Conservation (phyloP, 2,888 invertebrate genomes). For the Archips xylosteana region DNA sequence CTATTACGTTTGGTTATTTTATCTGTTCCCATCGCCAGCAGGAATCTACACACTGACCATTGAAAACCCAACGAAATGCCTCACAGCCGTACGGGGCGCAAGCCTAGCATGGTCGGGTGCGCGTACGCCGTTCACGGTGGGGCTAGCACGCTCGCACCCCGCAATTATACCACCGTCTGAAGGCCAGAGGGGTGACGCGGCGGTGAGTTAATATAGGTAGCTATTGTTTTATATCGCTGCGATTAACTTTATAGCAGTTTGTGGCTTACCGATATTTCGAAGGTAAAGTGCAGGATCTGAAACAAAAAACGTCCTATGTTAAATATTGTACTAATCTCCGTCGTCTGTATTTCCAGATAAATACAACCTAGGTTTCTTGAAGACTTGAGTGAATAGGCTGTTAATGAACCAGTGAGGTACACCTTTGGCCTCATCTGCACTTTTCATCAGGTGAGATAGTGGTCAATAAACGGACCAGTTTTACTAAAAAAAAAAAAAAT, state of each 20-base stretch:
- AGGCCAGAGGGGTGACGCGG: background rate
- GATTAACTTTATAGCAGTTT: background rate
- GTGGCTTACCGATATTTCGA: background rate
- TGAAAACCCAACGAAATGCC: background rate
- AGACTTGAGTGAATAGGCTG: too few species aligned
- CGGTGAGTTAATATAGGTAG: background rate
- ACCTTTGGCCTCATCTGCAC: too few species aligned
- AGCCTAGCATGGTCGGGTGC: slow-evolving; percentile 18
- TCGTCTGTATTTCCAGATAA: too few species aligned
- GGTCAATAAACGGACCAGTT: too few species aligned
- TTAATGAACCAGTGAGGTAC: too few species aligned
- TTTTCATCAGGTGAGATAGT: too few species aligned
- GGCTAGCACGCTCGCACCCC: slow-evolving; percentile 56
- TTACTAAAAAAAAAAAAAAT: too few species aligned
- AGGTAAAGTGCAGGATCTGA: background rate
- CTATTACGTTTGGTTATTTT: too few species aligned
- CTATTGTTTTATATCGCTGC: background rate
- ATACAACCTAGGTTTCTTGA: too few species aligned
- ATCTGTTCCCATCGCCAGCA: too few species aligned
- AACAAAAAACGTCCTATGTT: background rate
- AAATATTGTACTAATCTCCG: too few species aligned
- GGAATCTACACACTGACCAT: too few species aligned
- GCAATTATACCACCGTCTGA: slow-evolving; percentile 53
- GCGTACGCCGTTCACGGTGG: slow-evolving; percentile 19
- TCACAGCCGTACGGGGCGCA: slow-evolving; percentile 2